phyloP scores from a whole-genome alignment of 1,140 invertebrate species.

The Chymomyza costata region DNA sequence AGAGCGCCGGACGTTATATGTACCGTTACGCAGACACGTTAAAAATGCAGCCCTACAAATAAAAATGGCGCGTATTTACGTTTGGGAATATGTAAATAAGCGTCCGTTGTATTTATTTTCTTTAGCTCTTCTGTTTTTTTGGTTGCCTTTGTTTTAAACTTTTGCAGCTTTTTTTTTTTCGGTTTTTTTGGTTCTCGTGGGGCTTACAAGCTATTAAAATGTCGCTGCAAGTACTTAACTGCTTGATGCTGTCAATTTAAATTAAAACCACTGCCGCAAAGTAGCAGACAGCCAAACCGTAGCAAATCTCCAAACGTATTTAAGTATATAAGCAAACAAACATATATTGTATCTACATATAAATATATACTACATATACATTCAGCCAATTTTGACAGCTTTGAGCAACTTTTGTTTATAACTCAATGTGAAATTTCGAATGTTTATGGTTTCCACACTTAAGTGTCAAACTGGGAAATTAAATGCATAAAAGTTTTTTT shows the following conservation, averaged over 20 bases:
- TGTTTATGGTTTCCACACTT: too few relatives aligned
- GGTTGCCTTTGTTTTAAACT: slow-evolving; percentile 51
- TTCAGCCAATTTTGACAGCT: too few relatives aligned
- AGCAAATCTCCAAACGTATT: too few relatives aligned
- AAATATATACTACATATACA: too few relatives aligned
- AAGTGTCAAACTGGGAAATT: slow-evolving; percentile 68
- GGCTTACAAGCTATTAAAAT: slow-evolving; percentile 73
- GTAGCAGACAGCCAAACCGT: slow-evolving; percentile 30
- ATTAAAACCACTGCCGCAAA: slow-evolving; percentile 69
- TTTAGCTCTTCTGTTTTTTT: slow-evolving; percentile 49
- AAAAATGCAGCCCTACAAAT: slow-evolving; percentile 47
- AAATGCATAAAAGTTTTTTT: too few relatives aligned
- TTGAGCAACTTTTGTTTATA: slow-evolving; percentile 63
- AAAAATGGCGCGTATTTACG: slow-evolving; percentile 72
- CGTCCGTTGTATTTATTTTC: slow-evolving; percentile 69
- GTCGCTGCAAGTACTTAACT: slow-evolving; percentile 72
- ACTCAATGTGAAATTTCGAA: too few relatives aligned
- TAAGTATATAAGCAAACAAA: slow-evolving; percentile 14
- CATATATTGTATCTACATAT: too few relatives aligned
- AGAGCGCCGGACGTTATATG: too few relatives aligned
- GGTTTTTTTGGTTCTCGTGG: slow-evolving; percentile 51
- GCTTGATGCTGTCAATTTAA: slow-evolving; percentile 73
- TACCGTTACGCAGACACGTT: too few relatives aligned
- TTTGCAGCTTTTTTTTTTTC: slow-evolving; percentile 13
- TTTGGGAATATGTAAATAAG: slow-evolving; percentile 73